Conservation (phyloP, 2,797 vertebrate genomes). For the Peromyscus aztecus region DNA sequence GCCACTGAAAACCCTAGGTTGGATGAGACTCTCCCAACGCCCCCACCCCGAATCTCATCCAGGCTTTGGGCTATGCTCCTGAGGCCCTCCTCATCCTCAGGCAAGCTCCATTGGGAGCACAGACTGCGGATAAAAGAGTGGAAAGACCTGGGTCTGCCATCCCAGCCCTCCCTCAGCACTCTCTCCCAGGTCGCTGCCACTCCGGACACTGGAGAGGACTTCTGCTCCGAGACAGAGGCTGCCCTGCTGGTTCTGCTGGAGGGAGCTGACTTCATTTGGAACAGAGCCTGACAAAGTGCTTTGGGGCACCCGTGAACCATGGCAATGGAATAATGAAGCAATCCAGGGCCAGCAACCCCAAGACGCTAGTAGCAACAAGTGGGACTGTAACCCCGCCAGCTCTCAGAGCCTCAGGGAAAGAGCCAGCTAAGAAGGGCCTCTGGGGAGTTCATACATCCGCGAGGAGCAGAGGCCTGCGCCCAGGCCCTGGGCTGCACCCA, state of each 20-base stretch:
- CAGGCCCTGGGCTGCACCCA: rapidly evolving
- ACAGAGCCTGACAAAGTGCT: background rate
- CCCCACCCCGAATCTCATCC: background rate
- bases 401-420: background rate
- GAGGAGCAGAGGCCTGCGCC: background rate
- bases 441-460: rapidly evolving
- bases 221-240: background rate
- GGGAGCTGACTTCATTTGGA: background rate
- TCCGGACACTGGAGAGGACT: background rate
- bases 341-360: background rate
- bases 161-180: too few relatives aligned
- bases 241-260: background rate
- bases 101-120: too few relatives aligned
- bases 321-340: background rate
- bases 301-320: background rate
- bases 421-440: background rate
- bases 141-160: background rate
- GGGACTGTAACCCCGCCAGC: background rate
- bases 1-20: background rate
- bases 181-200: too few relatives aligned
- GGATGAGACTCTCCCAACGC: background rate
- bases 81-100: rapidly evolving
- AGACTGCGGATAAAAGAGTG: background rate
- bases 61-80: background rate
- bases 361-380: background rate